These are phyloP conservation scores for Ophiothrix spiculata DNA, from an alignment of 35 echinoderm and acorn worm species.

Conservation along the genomic window DNA sequence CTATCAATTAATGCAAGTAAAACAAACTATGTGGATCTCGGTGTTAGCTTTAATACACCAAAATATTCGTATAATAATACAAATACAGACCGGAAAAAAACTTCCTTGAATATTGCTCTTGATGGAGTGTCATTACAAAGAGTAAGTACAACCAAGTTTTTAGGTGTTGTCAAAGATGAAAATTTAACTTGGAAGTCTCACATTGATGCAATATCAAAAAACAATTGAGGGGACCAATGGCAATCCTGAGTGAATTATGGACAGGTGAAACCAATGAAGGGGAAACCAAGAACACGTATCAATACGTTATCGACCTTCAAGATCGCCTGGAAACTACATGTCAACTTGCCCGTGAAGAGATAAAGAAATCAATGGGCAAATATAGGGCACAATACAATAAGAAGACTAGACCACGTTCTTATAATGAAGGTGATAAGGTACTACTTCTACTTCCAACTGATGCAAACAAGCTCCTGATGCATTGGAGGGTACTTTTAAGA, in stretches of 20 bases:
- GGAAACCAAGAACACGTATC: conserved; percentile 47
- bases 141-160: too few relatives aligned
- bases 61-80: too few relatives aligned
- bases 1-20: too few relatives aligned
- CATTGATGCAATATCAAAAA: neutral
- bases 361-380: conserved; percentile 34
- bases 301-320: conserved; percentile 35
- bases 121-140: too few relatives aligned
- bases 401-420: conserved; percentile 10
- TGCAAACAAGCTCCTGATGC: conserved; percentile 55
- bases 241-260: conserved; percentile 52
- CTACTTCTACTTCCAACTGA: conserved; percentile 47
- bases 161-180: too few relatives aligned
- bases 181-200: neutral
- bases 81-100: too few relatives aligned
- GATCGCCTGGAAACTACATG: conserved; percentile 44
- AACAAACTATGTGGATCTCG: too few relatives aligned
- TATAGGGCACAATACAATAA: conserved; percentile 39
- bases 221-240: too few relatives aligned
- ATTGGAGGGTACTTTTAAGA: conserved; percentile 37
- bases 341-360: conserved; percentile 28
- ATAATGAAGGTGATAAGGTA: conserved; percentile 45
- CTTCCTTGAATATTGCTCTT: too few relatives aligned
- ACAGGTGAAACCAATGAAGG: conserved; percentile 14
- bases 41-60: too few relatives aligned